Percentiles rank a stretch among this genome's conserved stretches.
Evolutionary conservation across 2,888 invertebrate species (phyloP).

Genomic region (Polia nebulosa): DNA sequence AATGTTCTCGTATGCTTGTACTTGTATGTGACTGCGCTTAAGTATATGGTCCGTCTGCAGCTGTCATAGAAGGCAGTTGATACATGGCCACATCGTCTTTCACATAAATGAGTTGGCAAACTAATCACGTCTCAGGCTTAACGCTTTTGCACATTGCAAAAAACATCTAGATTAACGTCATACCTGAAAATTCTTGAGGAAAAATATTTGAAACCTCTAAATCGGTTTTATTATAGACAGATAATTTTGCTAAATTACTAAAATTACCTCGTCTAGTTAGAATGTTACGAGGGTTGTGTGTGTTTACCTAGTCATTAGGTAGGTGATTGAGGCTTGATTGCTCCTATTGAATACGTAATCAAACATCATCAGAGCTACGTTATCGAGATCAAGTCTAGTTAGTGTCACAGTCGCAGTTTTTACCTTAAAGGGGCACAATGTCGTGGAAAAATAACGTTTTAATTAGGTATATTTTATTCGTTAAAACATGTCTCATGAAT

Average conservation of each 20-base stretch:
- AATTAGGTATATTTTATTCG: slow-evolving; percentile 63
- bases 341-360: slow-evolving; percentile 69
- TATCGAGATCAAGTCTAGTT: slow-evolving; percentile 54
- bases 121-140: slow-evolving; percentile 1
- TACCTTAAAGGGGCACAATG: slow-evolving; percentile 62
- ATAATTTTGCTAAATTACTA: slow-evolving; percentile 50
- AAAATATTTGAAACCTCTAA: slow-evolving; percentile 39
- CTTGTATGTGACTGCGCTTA: slow-evolving; percentile 64
- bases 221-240: slow-evolving; percentile 37
- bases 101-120: slow-evolving; percentile 25
- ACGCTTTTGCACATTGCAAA: slow-evolving; percentile 27
- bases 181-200: slow-evolving; percentile 41
- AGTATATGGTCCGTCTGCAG: slow-evolving; percentile 57
- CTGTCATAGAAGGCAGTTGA: slow-evolving; percentile 52
- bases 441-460: slow-evolving; percentile 61
- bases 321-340: slow-evolving; percentile 67
- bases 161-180: slow-evolving; percentile 16
- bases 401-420: slow-evolving; percentile 62
- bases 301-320: slow-evolving; percentile 53
- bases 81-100: slow-evolving; percentile 42
- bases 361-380: slow-evolving; percentile 62
- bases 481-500: slow-evolving; percentile 73
- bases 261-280: slow-evolving; percentile 43
- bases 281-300: slow-evolving; percentile 47
- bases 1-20: slow-evolving; percentile 73